These are phyloP conservation scores for Orcinus orca DNA, from an alignment of 2,113 vertebrate genomes.

Conservation along the genomic window DNA sequence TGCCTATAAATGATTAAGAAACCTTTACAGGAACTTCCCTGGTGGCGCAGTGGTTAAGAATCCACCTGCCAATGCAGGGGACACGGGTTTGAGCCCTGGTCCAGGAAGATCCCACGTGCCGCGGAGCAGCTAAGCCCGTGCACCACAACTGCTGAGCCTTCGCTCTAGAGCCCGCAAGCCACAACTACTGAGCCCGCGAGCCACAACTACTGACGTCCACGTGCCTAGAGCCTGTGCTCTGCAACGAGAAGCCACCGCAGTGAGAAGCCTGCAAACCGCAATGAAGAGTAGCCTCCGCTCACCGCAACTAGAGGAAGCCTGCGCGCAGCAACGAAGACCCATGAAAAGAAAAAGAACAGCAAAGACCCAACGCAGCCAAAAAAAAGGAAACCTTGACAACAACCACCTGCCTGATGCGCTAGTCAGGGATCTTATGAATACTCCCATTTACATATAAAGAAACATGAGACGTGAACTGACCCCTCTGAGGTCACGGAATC, in stretches of 20 bases:
- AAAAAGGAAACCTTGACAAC: not conserved
- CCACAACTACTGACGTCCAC: not conserved
- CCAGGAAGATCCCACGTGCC: too few relatives aligned
- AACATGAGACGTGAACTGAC: not conserved
- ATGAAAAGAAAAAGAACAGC: too few relatives aligned
- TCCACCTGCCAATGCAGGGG: too few relatives aligned
- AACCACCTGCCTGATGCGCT: not conserved
- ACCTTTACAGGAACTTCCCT: too few relatives aligned
- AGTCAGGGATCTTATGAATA: not conserved
- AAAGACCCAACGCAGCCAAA: not conserved
- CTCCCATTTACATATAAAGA: not conserved
- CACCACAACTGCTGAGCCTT: too few relatives aligned
- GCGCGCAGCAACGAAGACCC: too few relatives aligned
- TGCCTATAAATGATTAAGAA: not conserved
- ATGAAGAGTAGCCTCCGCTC: not conserved
- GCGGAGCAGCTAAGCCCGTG: too few relatives aligned
- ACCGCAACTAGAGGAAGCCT: not conserved
- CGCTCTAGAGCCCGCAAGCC: too few relatives aligned
- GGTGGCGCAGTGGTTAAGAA: too few relatives aligned
- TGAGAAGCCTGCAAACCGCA: not conserved
- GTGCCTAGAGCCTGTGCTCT: not conserved
- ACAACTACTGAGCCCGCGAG: not conserved
- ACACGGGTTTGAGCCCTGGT: too few relatives aligned
- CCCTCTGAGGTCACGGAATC: not conserved
- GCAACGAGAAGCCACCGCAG: not conserved